Conservation (phyloP, 1,140 invertebrate species). For the Argopecten irradians region DNA sequence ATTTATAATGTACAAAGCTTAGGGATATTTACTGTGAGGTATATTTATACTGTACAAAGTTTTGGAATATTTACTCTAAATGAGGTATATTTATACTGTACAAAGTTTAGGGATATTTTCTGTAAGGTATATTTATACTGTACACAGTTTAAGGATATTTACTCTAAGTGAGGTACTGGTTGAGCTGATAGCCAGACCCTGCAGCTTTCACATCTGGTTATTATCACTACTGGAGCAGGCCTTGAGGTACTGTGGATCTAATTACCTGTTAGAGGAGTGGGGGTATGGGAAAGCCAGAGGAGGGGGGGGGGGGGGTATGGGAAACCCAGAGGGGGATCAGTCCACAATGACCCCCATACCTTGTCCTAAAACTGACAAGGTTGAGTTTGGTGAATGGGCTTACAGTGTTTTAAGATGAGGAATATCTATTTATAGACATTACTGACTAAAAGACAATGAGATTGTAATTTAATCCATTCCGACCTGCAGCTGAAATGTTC, state of each 20-base stretch:
- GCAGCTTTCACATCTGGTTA: slow-evolving; percentile 20
- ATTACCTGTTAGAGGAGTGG: neutral
- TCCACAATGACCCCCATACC: neutral
- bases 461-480: too few species aligned
- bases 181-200: neutral
- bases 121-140: neutral
- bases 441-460: too few species aligned
- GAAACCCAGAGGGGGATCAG: neutral
- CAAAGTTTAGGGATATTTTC: neutral
- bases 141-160: neutral
- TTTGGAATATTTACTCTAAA: neutral
- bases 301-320: too few species aligned
- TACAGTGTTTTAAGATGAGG: neutral
- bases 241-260: neutral
- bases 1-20: neutral
- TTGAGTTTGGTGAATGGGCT: neutral
- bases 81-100: neutral
- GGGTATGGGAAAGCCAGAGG: neutral
- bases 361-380: neutral
- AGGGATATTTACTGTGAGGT: neutral
- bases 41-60: neutral
- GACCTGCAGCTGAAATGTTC: too few species aligned
- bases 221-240: neutral
- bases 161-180: neutral
- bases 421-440: too few species aligned